Evolutionary conservation across 1,140 invertebrate genomes (phyloP).

Genomic region (Doryteuthis pealeii): DNA sequence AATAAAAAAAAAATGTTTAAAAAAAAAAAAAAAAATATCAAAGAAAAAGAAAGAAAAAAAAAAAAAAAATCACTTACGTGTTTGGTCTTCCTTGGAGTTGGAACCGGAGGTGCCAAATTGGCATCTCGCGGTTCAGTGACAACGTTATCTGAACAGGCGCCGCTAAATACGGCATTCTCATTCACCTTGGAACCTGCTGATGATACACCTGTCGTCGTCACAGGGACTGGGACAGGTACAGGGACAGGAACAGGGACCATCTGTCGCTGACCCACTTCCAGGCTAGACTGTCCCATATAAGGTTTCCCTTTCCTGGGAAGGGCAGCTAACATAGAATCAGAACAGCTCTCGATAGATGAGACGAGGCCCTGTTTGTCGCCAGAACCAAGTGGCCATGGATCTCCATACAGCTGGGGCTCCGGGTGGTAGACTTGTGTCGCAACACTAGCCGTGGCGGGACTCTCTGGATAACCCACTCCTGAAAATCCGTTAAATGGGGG

Average conservation of each 20-base stretch:
- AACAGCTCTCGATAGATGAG: slow-evolving; percentile 1
- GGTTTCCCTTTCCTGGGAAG: slow-evolving; percentile 18
- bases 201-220: background rate
- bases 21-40: slow-evolving; percentile 8
- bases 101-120: slow-evolving; percentile 15
- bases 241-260: background rate
- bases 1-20: background rate
- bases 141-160: background rate
- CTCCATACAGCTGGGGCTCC: slow-evolving; percentile 7
- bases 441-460: background rate
- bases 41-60: background rate
- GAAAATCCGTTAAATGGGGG: slow-evolving; percentile 6
- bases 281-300: slow-evolving; percentile 37
- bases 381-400: background rate
- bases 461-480: slow-evolving; percentile 3
- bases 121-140: background rate
- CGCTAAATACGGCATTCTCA: background rate
- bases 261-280: slow-evolving; percentile 28
- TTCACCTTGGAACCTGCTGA: slow-evolving; percentile 7
- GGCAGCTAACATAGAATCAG: slow-evolving; percentile 1
- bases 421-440: slow-evolving; percentile 16
- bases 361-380: slow-evolving; percentile 6
- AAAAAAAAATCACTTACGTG: background rate
- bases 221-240: background rate
- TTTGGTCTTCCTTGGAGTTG: slow-evolving; percentile 18